phyloP scores from a whole-genome alignment of 35 echinoderm and acorn worm species.

The Stichopus chloronotus region DNA sequence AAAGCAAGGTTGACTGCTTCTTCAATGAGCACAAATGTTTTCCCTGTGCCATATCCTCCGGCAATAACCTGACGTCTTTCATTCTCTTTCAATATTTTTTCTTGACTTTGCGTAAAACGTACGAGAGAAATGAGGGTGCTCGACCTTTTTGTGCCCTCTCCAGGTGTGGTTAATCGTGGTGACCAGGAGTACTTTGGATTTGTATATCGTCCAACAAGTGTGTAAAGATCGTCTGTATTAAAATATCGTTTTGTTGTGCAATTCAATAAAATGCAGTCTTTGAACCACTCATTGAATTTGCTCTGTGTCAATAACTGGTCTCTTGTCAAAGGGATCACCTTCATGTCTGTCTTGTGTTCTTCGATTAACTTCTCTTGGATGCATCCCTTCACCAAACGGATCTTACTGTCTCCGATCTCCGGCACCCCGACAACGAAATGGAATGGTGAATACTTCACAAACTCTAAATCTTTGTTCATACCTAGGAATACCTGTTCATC shows the following conservation, averaged over 20 bases:
- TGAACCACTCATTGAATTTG: constrained; percentile 16
- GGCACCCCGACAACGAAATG: constrained; percentile 31
- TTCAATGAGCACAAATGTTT: constrained; percentile 16
- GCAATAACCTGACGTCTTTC: background rate
- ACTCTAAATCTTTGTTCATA: constrained; percentile 10
- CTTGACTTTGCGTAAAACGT: background rate
- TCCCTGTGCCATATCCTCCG: constrained; percentile 23
- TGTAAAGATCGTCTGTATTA: constrained; percentile 14
- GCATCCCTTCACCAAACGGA: background rate
- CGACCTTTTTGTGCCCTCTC: background rate
- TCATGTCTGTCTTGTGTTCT: background rate
- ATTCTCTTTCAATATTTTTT: background rate
- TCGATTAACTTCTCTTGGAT: background rate
- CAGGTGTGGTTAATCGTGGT: background rate
- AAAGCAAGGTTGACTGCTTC: constrained; percentile 15
- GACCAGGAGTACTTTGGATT: background rate
- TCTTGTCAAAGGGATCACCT: background rate
- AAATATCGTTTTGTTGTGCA: background rate
- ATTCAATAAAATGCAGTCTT: background rate
- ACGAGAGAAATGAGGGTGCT: background rate
- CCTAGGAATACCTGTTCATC: background rate
- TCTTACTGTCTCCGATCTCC: background rate
- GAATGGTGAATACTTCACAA: constrained; percentile 16
- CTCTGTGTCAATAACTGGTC: background rate
- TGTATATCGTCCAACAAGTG: constrained; percentile 24